Conservation (phyloP, 2,888 invertebrate species). For the Caenorhabditis doughertyi region DNA sequence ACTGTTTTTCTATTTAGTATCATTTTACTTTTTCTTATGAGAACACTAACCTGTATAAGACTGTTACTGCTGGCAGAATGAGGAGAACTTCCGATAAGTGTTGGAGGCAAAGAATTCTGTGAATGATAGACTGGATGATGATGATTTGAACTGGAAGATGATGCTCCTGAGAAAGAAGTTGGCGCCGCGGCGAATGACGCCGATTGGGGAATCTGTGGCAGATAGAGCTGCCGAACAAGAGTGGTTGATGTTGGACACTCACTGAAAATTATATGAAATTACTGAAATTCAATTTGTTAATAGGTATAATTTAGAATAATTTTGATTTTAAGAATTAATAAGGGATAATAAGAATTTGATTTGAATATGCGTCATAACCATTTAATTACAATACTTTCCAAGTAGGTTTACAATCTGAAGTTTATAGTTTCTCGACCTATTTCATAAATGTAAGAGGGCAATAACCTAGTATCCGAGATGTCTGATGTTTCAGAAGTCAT, state of each 20-base stretch:
- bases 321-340: too few relatives aligned
- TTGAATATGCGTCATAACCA: not conserved
- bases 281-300: not conserved
- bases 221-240: conserved; percentile 61
- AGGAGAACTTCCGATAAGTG: conserved; percentile 40
- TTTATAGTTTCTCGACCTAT: too few relatives aligned
- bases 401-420: too few relatives aligned
- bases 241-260: conserved; percentile 65
- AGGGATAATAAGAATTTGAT: not conserved
- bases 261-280: conserved; percentile 30
- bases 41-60: conserved; percentile 44
- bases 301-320: not conserved
- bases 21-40: too few relatives aligned
- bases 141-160: conserved; percentile 24
- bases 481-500: not conserved
- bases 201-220: conserved; percentile 60
- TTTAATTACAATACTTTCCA: not conserved
- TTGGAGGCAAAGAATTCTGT: conserved; percentile 53
- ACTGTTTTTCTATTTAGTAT: too few relatives aligned
- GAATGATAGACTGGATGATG: conserved; percentile 53
- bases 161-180: conserved; percentile 45
- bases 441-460: too few relatives aligned
- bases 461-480: not conserved
- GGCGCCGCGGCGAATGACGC: conserved; percentile 64
- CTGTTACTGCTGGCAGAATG: conserved; percentile 62